Base-by-base conservation (phyloP, 2,113 vertebrate species). In the Gasterosteus nipponicus region DNA sequence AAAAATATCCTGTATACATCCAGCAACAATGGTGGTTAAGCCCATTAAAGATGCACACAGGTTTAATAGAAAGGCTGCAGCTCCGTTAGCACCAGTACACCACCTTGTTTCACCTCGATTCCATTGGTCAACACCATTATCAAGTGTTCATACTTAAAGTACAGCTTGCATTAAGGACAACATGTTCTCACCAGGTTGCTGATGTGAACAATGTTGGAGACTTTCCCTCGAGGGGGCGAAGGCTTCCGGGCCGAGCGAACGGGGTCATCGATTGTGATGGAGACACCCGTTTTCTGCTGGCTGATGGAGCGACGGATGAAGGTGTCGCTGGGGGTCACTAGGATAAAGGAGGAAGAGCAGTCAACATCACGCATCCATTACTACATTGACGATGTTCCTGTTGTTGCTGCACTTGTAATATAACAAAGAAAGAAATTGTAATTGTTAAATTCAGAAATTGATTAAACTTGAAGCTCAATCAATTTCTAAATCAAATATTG, bases 221-320 rank as follows among this genome's bases (percentile, higher is more conserved):
- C 89, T 88, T 96, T 96, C 70, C 95, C 94, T 1, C 95, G 94
- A 5, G 96, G 95, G 2, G 96, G 96, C 0, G 96, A 97, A 7
- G 95, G 95, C 69, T 95, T 93, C 61, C 93, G 94, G 65, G 94
- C 89, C 0, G 93, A 93, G 56, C 96, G 94, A n/a, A 97, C 95
- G 0, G 97, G 96, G 82, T 98, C 97, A 42, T 98, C 96, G 2
- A 97, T 97, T 47, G 97, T 97, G 85, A 97, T 93, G 66, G 96
- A 96, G 78, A 98, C 95, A 0, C 95, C 94, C 0, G 93, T 94
- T 90, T 96, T 97, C 86, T 97, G 96, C 87, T 97, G 96, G 89
- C 95, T 97, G 91, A 97, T 95, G 75, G 96, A 97, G 70, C 96
- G 95, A n/a, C 96, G 93, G 61, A 96, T 94, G 86, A 96, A 92